Evolutionary conservation across 2,888 invertebrate species (phyloP).

Genomic region (Eledona agricola): DNA sequence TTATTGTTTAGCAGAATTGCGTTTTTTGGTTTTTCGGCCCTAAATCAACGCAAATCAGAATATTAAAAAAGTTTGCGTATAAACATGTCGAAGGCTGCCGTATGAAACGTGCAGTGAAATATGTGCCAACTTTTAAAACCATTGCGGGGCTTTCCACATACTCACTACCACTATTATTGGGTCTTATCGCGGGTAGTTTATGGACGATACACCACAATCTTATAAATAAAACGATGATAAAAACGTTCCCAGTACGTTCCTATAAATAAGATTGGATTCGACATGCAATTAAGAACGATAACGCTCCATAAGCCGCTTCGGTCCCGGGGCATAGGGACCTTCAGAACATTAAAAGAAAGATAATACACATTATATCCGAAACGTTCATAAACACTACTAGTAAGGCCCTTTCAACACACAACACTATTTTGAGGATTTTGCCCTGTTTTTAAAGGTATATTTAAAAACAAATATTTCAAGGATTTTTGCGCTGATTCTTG

Average conservation of each 20-base stretch:
- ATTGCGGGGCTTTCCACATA: too few relatives aligned
- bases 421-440: too few relatives aligned
- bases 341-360: conserved; percentile 28
- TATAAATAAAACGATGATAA: conserved; percentile 21
- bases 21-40: conserved; percentile 31
- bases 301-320: conserved; percentile 31
- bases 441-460: conserved; percentile 5
- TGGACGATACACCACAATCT: conserved; percentile 19
- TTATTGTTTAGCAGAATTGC: conserved; percentile 19
- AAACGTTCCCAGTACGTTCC: conserved; percentile 16
- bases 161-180: not conserved
- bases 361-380: conserved; percentile 33
- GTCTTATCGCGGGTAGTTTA: not conserved
- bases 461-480: conserved; percentile 10
- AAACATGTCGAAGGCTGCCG: conserved; percentile 35
- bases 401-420: conserved; percentile 1
- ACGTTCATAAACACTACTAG: conserved; percentile 30
- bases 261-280: conserved; percentile 41
- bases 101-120: conserved; percentile 31
- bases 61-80: conserved; percentile 44
- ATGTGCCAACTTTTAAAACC: conserved; percentile 18
- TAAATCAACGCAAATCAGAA: conserved; percentile 45
- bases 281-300: conserved; percentile 43
- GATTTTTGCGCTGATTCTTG: conserved; percentile 9
- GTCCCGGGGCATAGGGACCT: conserved; percentile 31